These are phyloP conservation scores for Trachythela sp. DNA, from an alignment of 64 coral and sea anemone species.

Conservation along the genomic window DNA sequence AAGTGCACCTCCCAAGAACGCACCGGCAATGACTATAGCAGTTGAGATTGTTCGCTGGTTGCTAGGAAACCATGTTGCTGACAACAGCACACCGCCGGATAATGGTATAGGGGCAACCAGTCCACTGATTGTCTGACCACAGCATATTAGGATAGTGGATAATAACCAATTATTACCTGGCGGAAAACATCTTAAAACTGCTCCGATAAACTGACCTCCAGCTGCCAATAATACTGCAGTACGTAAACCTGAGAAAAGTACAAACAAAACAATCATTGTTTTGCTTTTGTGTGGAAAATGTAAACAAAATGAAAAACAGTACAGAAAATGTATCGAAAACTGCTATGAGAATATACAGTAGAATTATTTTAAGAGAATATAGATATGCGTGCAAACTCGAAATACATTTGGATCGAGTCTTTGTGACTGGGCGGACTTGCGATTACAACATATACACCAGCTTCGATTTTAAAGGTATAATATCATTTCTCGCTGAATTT, in stretches of 20 bases:
- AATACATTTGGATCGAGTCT: too few relatives aligned
- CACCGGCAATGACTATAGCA: not conserved
- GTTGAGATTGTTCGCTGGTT: not conserved
- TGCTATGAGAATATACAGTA: too few relatives aligned
- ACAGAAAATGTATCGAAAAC: too few relatives aligned
- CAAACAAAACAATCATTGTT: too few relatives aligned
- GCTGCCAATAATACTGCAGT: not conserved
- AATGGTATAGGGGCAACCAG: not conserved
- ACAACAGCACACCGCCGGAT: conserved; percentile 11
- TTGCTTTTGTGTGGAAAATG: too few relatives aligned
- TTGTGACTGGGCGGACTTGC: too few relatives aligned
- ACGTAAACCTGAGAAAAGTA: not conserved
- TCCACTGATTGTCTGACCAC: not conserved
- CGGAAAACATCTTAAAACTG: not conserved
- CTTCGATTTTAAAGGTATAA: too few relatives aligned
- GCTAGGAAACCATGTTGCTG: conserved; percentile 28
- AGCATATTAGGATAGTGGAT: not conserved
- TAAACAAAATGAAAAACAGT: too few relatives aligned
- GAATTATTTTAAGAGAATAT: too few relatives aligned
- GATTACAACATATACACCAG: too few relatives aligned
- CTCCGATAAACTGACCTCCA: not conserved
- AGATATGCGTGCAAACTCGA: too few relatives aligned
- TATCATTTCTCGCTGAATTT: too few relatives aligned
- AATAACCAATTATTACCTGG: not conserved
- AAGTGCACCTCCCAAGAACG: not conserved